Conservation (phyloP, 2,888 invertebrate species). For the Polylopha cassiicola region DNA sequence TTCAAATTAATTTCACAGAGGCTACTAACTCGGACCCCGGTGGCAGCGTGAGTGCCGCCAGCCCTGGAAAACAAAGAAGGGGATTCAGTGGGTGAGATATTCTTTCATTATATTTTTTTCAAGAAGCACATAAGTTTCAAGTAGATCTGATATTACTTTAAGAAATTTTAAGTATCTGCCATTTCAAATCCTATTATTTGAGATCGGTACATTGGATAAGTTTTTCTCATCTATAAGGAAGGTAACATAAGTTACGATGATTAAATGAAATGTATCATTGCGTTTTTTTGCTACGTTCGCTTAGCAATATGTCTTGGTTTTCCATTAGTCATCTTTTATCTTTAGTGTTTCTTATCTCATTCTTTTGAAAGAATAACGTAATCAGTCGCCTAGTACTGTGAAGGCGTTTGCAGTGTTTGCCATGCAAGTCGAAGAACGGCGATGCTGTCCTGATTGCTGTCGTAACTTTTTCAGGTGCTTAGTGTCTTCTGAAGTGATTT, state of each 20-base stretch:
- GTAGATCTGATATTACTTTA: no score
- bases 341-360: constrained; percentile 45
- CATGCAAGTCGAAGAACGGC: constrained; percentile 10
- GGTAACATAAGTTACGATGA: no score
- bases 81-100: constrained; percentile 89
- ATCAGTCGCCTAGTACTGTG: constrained; percentile 32
- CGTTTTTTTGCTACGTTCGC: no score
- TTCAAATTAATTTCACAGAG: no score
- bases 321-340: constrained; percentile 60
- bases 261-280: no score
- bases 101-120: not conserved
- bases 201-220: no score
- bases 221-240: no score
- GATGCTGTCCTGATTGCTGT: constrained; percentile 11
- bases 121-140: no score
- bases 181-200: no score
- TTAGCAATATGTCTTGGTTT: constrained; percentile 28
- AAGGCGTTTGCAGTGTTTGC: constrained; percentile 18
- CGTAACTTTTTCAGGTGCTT: constrained; percentile 14
- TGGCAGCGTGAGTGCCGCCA: constrained; percentile 80
- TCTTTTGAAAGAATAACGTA: constrained; percentile 37
- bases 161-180: no score
- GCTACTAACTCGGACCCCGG: constrained; percentile 79
- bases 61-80: constrained; percentile 90
- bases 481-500: constrained; percentile 3